phyloP scores from a whole-genome alignment of 2,797 vertebrate genomes.

The Paratrypauchen microcephalus region DNA sequence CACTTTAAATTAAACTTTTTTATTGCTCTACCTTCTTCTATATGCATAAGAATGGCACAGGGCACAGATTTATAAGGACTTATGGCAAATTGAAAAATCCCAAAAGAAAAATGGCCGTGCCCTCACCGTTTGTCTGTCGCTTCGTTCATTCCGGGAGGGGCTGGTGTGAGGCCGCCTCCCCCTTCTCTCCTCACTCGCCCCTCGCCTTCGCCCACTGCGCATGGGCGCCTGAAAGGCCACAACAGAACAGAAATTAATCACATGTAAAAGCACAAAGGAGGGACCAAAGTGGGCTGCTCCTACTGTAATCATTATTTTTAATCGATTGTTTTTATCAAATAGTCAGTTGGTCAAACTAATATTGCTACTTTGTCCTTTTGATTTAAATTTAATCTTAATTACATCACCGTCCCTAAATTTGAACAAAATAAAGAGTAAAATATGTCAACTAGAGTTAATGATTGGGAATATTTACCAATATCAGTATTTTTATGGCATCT shows the following conservation, averaged over 20 bases:
- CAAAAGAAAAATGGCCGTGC: constrained; percentile 21
- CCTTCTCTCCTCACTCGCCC: constrained; percentile 81
- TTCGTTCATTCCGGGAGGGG: constrained; percentile 78
- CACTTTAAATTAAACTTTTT: constrained; percentile 35
- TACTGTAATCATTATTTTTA: not conserved
- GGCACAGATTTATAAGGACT: constrained; percentile 25
- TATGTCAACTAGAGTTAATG: not conserved
- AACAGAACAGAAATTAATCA: not conserved
- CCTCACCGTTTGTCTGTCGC: constrained; percentile 79
- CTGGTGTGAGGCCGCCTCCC: constrained; percentile 80
- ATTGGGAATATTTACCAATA: not conserved
- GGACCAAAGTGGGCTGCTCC: not conserved
- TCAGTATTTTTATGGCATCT: not conserved
- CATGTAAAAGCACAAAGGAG: not conserved
- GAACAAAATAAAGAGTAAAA: no score
- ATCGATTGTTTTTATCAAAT: not conserved
- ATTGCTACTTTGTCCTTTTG: not conserved
- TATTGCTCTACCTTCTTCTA: constrained; percentile 18
- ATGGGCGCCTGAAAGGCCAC: constrained; percentile 77
- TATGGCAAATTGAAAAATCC: constrained; percentile 12
- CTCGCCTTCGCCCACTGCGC: constrained; percentile 82
- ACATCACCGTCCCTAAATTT: no score
- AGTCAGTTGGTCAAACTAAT: no score
- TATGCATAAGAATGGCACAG: constrained; percentile 21
- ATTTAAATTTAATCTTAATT: not conserved